Conservation (phyloP, 1,140 invertebrate species). For the Hyposmocoma kahamanoa region DNA sequence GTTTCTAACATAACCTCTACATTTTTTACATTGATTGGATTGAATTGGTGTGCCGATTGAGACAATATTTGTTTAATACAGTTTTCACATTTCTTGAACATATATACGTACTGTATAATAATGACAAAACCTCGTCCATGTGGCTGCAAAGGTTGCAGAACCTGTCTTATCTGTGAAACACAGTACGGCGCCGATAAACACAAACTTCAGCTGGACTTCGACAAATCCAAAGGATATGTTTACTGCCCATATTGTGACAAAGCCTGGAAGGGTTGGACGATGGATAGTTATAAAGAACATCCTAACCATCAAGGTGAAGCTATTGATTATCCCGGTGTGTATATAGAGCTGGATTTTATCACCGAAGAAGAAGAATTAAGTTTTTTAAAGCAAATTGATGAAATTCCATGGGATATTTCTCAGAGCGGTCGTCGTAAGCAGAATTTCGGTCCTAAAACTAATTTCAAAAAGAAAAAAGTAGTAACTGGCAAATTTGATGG, state of each 20-base stretch:
- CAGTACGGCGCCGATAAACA: constrained; percentile 77
- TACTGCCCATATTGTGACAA: constrained; percentile 85
- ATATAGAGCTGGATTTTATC: constrained; percentile 85
- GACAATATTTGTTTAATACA: too few species aligned
- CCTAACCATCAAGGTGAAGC: constrained; percentile 77
- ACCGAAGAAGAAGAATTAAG: constrained; percentile 79
- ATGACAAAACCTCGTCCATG: constrained; percentile 86
- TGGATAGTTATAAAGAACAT: constrained; percentile 76
- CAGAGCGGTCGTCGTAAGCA: constrained; percentile 98
- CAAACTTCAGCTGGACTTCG: constrained; percentile 39
- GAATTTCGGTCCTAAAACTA: constrained; percentile 98
- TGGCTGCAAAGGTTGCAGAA: constrained; percentile 94
- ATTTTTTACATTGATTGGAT: too few species aligned
- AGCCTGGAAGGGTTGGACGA: constrained; percentile 83
- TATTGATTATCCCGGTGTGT: constrained; percentile 81
- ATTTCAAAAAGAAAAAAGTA: constrained; percentile 96
- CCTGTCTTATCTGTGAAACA: constrained; percentile 89
- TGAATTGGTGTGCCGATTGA: too few species aligned
- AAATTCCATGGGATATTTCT: constrained; percentile 90
- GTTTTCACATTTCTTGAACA: too few species aligned
- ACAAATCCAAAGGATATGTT: constrained; percentile 77
- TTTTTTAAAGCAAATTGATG: constrained; percentile 84
- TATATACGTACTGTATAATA: too few species aligned
- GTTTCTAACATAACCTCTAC: too few species aligned
- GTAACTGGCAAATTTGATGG: constrained; percentile 87